Percentiles rank a stretch among this genome's conserved stretches.
Evolutionary conservation across 2,888 invertebrate species (phyloP).

Genomic region (Caradrina kadenii): DNA sequence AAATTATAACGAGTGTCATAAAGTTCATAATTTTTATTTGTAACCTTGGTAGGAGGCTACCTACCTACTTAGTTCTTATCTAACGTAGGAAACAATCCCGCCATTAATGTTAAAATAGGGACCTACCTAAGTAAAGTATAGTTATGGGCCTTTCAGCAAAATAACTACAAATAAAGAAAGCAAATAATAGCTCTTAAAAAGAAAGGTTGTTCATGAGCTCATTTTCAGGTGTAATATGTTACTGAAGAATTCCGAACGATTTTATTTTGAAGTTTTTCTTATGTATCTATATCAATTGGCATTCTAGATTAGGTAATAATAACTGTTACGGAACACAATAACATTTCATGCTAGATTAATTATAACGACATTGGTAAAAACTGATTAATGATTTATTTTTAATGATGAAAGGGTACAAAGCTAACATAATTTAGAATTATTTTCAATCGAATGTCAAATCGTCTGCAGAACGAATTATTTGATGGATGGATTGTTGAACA

Average conservation of each 20-base stretch:
- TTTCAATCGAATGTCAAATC: slow-evolving; percentile 67
- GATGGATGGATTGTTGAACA: slow-evolving; percentile 81
- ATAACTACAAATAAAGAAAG: neutral
- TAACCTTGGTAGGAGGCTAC: neutral
- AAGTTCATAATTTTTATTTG: neutral
- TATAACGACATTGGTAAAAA: slow-evolving; percentile 52
- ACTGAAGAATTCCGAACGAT: neutral
- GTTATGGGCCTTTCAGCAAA: slow-evolving; percentile 3
- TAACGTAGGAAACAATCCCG: slow-evolving; percentile 5
- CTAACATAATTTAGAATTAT: slow-evolving; percentile 63
- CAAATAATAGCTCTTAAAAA: neutral
- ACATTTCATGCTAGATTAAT: slow-evolving; percentile 66
- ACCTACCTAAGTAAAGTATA: neutral
- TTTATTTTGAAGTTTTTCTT: neutral
- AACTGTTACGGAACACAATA: slow-evolving; percentile 29
- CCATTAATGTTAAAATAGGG: neutral
- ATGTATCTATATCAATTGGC: neutral
- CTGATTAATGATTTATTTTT: slow-evolving; percentile 75
- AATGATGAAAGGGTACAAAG: slow-evolving; percentile 64
- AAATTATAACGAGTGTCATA: neutral
- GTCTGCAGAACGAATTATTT: slow-evolving; percentile 83
- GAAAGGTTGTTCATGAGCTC: neutral
- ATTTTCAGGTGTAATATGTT: slow-evolving; percentile 4
- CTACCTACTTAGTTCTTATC: neutral
- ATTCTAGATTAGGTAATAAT: slow-evolving; percentile 20